A percentile compares a stretch with the other conserved stretches of the same genome.
Evolutionary conservation across 2,113 vertebrate genomes (phyloP).

Genomic region (Ctenomys sociabilis): DNA sequence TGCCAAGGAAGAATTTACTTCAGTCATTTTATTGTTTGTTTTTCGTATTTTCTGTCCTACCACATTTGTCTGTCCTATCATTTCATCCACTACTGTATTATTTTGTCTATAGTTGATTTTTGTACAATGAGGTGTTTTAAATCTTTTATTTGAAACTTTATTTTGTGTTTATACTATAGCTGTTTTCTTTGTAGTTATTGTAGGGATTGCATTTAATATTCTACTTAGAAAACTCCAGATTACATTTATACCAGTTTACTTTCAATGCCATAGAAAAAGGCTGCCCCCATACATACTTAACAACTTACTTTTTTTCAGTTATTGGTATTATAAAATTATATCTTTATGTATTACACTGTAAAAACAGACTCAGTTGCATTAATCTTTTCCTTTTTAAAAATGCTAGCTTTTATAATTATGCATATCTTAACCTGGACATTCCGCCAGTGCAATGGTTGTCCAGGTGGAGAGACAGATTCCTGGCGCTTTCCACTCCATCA

Average conservation of each 20-base stretch:
- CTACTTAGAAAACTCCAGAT: neutral
- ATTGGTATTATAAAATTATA: neutral
- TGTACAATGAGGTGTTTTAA: neutral
- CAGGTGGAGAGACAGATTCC: neutral
- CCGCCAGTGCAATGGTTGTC: neutral
- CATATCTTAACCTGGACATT: neutral
- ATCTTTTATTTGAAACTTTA: neutral
- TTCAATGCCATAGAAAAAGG: neutral
- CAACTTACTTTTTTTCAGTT: neutral
- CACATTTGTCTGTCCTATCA: neutral
- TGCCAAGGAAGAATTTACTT: neutral
- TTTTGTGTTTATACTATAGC: neutral
- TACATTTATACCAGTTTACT: neutral
- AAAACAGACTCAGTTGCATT: neutral
- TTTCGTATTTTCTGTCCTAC: neutral
- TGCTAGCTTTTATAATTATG: neutral
- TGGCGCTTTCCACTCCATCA: no score
- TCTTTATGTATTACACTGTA: neutral
- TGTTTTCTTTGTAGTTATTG: neutral
- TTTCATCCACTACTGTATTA: neutral
- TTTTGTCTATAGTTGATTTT: neutral
- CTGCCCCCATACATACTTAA: neutral
- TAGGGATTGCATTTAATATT: neutral
- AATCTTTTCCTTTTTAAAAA: neutral
- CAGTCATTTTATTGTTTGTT: neutral